phyloP scores from a whole-genome alignment of 2,113 vertebrate genomes.

The Percopsis transmontana region DNA sequence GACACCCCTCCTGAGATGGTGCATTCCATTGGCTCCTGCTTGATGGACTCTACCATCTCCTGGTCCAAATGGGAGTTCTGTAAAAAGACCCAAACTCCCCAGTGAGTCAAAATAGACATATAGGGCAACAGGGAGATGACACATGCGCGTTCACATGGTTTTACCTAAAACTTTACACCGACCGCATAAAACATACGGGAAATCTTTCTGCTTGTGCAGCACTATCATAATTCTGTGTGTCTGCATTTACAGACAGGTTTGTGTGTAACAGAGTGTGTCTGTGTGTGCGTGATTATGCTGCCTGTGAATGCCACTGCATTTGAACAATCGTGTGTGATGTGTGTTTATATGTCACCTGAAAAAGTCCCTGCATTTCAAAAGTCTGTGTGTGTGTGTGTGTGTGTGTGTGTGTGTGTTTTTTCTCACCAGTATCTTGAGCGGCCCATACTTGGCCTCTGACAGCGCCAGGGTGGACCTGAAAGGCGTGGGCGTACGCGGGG shows the following conservation, averaged over 20 bases:
- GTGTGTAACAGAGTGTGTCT: not conserved
- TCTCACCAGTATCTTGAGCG: slow-evolving; percentile 93
- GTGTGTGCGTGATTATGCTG: not conserved
- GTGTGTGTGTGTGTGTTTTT: slow-evolving; percentile 8
- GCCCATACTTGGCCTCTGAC: slow-evolving; percentile 93
- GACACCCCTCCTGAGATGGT: slow-evolving; percentile 80
- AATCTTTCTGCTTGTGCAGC: not conserved
- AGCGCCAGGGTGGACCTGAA: slow-evolving; percentile 89
- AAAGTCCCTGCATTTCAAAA: not conserved
- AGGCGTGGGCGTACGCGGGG: slow-evolving; percentile 91
- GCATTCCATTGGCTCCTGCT: slow-evolving; percentile 93
- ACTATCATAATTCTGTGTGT: not conserved
- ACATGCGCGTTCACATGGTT: not conserved
- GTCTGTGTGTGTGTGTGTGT: not conserved
- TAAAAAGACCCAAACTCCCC: slow-evolving; percentile 46
- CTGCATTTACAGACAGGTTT: not conserved
- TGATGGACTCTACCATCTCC: slow-evolving; percentile 88
- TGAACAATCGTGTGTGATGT: not conserved
- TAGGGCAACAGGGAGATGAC: not conserved
- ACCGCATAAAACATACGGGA: not conserved
- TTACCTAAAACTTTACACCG: not conserved
- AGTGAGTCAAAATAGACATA: slow-evolving; percentile 18
- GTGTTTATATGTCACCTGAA: not conserved
- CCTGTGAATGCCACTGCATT: not conserved
- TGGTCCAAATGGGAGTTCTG: slow-evolving; percentile 87